Conservation (phyloP, 2,113 vertebrate genomes). For the Stigmatopora argus region DNA sequence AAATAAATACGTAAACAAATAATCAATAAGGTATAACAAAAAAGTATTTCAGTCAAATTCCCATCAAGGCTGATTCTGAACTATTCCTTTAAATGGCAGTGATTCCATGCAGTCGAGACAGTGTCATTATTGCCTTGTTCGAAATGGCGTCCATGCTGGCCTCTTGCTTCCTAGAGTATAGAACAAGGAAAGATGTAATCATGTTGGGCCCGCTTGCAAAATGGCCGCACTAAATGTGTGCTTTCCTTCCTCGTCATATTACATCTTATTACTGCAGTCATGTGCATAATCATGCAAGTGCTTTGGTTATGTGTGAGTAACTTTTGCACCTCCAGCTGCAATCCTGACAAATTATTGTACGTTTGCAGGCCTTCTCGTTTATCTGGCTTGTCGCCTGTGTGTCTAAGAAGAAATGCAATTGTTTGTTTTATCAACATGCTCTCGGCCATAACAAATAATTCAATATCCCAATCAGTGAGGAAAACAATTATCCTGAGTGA, state of each 20-base stretch:
- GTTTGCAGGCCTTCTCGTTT: constrained; percentile 27
- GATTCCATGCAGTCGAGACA: constrained; percentile 53
- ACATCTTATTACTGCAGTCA: constrained; percentile 57
- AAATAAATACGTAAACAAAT: too few species aligned
- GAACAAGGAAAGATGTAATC: constrained; percentile 40
- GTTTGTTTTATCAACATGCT: constrained; percentile 26
- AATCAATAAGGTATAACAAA: too few species aligned
- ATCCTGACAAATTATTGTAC: constrained; percentile 21
- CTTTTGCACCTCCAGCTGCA: constrained; percentile 47
- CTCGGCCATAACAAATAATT: constrained; percentile 26
- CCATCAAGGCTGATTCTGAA: constrained; percentile 8
- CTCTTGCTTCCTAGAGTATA: constrained; percentile 36
- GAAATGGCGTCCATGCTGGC: constrained; percentile 40
- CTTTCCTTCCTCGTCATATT: constrained; percentile 57
- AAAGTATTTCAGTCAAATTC: neutral
- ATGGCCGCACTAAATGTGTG: constrained; percentile 37
- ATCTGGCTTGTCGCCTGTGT: constrained; percentile 36
- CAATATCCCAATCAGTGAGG: constrained; percentile 10
- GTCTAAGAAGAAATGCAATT: constrained; percentile 31
- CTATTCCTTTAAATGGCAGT: constrained; percentile 54
- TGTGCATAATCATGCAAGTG: constrained; percentile 56
- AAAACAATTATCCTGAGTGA: neutral
- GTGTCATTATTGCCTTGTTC: constrained; percentile 34
- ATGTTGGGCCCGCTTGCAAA: constrained; percentile 32
- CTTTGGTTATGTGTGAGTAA: constrained; percentile 53